Base-by-base conservation (phyloP, 1,140 invertebrate genomes). In the Varroa destructor region DNA sequence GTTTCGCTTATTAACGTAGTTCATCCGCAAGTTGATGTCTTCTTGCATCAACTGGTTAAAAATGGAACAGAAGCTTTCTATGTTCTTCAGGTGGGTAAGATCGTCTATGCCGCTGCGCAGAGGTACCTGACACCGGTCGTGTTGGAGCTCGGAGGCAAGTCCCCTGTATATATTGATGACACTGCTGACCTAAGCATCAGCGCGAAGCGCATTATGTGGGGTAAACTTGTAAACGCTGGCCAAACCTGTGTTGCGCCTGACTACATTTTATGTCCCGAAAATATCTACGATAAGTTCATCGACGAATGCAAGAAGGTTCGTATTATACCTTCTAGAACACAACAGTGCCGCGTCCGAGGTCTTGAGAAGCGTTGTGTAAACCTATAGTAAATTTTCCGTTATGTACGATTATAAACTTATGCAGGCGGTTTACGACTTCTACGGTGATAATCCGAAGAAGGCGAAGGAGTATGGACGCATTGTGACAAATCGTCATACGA, bases 211-310 rank as follows among this genome's bases (percentile, higher is more conserved):
- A 82, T 99, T n/a, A 76, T 96, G 1, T 99, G 95, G 95, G 96
- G 94, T 0, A 99, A 99, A 82, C 87, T 86, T 71, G 84, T 90
- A 55, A 99, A 99, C 80, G 83, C 84, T 57, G 97, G 97, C 1
- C 96, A 99, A 82, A 98, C 93, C 0, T 99, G 97, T 79, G 89
- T 99, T 73, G 93, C 94, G 1, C 95, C 96, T 0, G 97, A 99
- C 82, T 99, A 98, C 79, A 77, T 99, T 46, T 81, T 99, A 14
- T 97, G 93, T 79, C 85, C 86, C 6, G 85, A 85, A 73, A 77
- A 75, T 72, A 75, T 78, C 25, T 74, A 82, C 76, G 78, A 81
- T 55, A 72, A 75, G 40, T 75, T 85, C 73, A 76, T 96, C 12
- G 81, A 84, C 43, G 83, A 5, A 82, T 75, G 82, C 84, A 1